Evolutionary conservation across 2,113 vertebrate species (phyloP).

Genomic region (Arizona elegans): DNA sequence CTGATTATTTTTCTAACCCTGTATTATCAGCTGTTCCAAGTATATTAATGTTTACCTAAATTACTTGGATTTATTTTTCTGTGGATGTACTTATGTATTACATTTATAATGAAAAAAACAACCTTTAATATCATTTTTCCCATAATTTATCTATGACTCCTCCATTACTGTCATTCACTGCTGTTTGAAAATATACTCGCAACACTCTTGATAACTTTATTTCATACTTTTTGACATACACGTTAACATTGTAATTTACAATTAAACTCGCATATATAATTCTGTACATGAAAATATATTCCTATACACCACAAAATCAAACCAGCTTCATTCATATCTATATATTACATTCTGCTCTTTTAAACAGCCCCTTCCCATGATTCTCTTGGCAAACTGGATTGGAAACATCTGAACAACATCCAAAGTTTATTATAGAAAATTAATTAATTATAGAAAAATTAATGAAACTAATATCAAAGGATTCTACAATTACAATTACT

Average conservation of each 20-base stretch:
- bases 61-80: conserved; percentile 49
- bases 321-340: neutral
- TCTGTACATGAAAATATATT: neutral
- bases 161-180: neutral
- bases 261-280: neutral
- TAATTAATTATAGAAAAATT: neutral
- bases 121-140: conserved; percentile 24
- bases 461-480: neutral
- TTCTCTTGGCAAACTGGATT: neutral
- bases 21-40: conserved; percentile 22
- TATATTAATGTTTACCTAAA: conserved; percentile 32
- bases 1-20: conserved; percentile 39
- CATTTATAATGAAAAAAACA: conserved; percentile 42
- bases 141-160: neutral
- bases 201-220: neutral
- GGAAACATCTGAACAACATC: neutral
- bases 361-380: neutral
- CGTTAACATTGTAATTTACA: neutral
- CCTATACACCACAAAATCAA: neutral
- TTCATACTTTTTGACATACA: neutral
- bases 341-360: neutral
- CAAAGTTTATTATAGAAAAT: neutral
- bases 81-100: conserved; percentile 16
- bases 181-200: neutral
- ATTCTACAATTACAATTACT: neutral